phyloP scores from a whole-genome alignment of 2,797 vertebrate species.

The Enteromius viviparus region DNA sequence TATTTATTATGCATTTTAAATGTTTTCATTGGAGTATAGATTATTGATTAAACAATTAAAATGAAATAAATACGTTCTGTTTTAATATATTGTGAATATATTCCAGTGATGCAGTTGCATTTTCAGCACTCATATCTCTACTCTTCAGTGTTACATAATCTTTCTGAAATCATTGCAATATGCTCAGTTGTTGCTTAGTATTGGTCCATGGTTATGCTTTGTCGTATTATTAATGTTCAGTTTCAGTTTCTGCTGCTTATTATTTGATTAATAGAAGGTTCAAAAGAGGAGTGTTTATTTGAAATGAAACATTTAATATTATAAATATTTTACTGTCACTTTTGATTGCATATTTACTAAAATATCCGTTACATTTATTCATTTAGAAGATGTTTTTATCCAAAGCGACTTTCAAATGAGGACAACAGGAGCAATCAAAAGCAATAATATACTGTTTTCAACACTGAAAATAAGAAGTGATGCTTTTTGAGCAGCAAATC shows the following conservation, averaged over 20 bases:
- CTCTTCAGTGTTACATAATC: neutral
- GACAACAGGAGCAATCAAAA: neutral
- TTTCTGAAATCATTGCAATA: neutral
- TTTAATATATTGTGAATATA: neutral
- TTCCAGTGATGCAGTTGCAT: neutral
- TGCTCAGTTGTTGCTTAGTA: neutral
- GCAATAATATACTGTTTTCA: neutral
- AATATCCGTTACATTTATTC: neutral
- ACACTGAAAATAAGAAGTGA: neutral
- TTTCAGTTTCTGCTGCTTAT: neutral
- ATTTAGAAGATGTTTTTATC: neutral
- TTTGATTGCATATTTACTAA: neutral
- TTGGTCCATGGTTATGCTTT: neutral
- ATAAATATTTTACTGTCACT: neutral
- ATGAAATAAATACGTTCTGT: neutral
- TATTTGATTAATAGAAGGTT: neutral
- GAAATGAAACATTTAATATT: neutral
- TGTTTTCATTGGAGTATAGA: neutral
- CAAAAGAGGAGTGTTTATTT: neutral
- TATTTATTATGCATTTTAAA: neutral
- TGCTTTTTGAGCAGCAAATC: neutral
- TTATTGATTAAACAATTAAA: neutral
- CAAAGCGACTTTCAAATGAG: neutral
- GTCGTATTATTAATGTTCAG: neutral
- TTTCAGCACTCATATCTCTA: neutral